Conservation (phyloP, 1,140 invertebrate genomes). For the Pygmarrhopalites habei region DNA sequence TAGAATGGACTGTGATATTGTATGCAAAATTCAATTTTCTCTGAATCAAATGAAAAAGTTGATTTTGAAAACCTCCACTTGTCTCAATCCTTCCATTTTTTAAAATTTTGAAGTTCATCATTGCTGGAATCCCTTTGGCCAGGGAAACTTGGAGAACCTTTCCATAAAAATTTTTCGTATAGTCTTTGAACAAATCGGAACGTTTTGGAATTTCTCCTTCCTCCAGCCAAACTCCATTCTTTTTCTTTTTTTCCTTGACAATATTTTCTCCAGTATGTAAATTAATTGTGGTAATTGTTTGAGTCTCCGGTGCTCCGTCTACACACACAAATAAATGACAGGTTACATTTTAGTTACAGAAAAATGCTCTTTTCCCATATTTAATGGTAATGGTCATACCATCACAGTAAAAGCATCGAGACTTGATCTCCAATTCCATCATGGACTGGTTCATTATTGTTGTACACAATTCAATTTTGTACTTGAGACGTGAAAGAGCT, state of each 20-base stretch:
- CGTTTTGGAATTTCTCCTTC: background rate
- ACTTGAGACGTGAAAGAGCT: background rate
- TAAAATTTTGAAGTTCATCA: background rate
- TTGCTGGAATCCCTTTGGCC: slow-evolving; percentile 1
- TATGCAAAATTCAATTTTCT: slow-evolving; percentile 7
- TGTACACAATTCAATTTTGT: slow-evolving; percentile 4
- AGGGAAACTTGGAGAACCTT: background rate
- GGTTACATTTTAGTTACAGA: too few relatives aligned
- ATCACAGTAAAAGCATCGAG: slow-evolving; percentile 3
- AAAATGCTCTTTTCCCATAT: too few relatives aligned
- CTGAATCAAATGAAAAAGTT: background rate
- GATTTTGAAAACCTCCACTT: slow-evolving; percentile 1
- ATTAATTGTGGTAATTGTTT: background rate
- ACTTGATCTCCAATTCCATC: background rate
- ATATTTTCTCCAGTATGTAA: too few relatives aligned
- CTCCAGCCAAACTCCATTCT: too few relatives aligned
- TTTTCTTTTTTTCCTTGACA: too few relatives aligned
- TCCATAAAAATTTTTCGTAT: slow-evolving; percentile 7
- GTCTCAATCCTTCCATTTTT: background rate
- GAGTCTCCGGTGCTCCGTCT: too few relatives aligned
- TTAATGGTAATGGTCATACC: background rate
- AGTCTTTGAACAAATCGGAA: background rate
- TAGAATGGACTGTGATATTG: background rate
- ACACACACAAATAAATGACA: too few relatives aligned
- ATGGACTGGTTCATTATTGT: background rate